These are phyloP conservation scores for Notoglanidium macrostoma DNA, from an alignment of 2,797 vertebrate genomes.

Conservation along the genomic window DNA sequence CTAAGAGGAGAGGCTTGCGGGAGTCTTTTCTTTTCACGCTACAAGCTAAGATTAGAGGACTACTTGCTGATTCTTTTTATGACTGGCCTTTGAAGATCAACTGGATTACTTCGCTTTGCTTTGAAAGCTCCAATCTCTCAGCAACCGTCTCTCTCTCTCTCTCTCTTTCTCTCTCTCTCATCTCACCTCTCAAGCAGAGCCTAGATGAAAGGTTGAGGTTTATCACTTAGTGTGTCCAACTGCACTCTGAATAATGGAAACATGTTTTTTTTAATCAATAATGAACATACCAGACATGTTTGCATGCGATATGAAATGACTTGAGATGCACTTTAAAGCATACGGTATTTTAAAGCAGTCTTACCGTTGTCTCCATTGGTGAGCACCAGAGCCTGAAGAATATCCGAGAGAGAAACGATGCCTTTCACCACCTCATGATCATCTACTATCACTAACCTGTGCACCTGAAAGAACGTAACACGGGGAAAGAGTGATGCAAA, in stretches of 20 bases:
- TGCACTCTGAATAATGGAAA: neutral
- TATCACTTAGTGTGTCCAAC: neutral
- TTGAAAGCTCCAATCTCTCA: neutral
- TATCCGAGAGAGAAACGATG: conserved; percentile 94
- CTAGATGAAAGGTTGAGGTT: conserved; percentile 54
- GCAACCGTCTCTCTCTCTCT: neutral
- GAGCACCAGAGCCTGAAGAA: conserved; percentile 91
- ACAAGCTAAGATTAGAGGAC: conserved; percentile 5
- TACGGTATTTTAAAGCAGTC: conserved; percentile 8
- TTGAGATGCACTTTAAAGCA: neutral
- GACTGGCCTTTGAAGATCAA: neutral
- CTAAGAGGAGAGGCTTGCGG: neutral
- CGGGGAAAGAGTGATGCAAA: no score
- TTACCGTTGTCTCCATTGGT: conserved; percentile 77
- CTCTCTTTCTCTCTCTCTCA: conserved; percentile 39
- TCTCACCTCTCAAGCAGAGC: conserved; percentile 61
- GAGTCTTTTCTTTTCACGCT: neutral
- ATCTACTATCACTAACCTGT: conserved; percentile 93
- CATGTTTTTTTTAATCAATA: neutral
- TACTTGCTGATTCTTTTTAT: neutral
- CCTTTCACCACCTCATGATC: conserved; percentile 93
- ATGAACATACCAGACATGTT: neutral
- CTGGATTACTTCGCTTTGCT: neutral
- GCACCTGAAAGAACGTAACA: conserved; percentile 76
- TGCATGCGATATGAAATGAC: neutral